phyloP scores from a whole-genome alignment of 2,113 vertebrate species.

The Physeter macrocephalus region DNA sequence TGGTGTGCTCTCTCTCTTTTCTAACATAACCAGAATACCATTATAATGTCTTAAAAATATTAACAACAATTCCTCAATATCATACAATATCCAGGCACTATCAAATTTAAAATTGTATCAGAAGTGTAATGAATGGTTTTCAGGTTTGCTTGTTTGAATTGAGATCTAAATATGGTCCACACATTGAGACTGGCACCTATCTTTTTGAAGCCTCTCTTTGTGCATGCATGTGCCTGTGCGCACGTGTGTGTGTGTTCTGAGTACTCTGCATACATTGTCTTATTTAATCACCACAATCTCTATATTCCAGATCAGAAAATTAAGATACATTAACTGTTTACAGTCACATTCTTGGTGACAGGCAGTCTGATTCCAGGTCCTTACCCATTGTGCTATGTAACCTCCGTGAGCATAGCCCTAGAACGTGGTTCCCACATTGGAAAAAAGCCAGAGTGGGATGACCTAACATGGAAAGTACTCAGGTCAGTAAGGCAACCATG shows the following conservation, averaged over 20 bases:
- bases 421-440: background rate
- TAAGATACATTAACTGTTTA: background rate
- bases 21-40: background rate
- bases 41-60: background rate
- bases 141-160: background rate
- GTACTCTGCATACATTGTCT: background rate
- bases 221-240: background rate
- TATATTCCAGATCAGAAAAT: background rate
- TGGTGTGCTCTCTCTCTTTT: background rate
- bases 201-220: background rate
- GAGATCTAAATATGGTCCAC: background rate
- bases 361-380: background rate
- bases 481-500: background rate
- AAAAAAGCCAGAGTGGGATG: background rate
- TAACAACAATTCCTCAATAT: background rate
- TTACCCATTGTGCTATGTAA: background rate
- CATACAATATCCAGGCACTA: background rate
- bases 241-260: background rate
- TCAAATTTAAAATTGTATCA: background rate
- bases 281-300: background rate
- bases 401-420: background rate
- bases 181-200: background rate
- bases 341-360: background rate
- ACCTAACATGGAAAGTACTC: background rate
- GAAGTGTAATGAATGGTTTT: background rate